phyloP scores from a whole-genome alignment of 2,113 vertebrate genomes.

The Casuarius casuarius region DNA sequence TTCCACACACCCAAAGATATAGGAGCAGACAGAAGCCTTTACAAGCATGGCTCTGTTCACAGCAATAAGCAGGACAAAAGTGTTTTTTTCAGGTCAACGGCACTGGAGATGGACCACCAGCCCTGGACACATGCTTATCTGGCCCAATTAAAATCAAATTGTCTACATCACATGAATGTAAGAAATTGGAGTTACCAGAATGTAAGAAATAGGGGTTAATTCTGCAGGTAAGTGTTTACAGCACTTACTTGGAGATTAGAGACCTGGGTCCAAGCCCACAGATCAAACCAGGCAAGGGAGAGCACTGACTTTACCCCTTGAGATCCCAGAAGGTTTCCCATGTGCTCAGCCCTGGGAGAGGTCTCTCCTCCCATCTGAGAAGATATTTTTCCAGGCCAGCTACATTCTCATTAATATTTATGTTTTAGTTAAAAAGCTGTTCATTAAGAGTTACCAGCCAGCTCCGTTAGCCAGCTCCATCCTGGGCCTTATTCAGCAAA shows the following conservation, averaged over 20 bases:
- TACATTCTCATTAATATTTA: background rate
- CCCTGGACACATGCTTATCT: background rate
- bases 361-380: too few species aligned
- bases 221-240: background rate
- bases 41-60: rapidly evolving
- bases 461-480: background rate
- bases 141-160: background rate
- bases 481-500: background rate
- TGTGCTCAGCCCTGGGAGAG: background rate
- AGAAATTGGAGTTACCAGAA: background rate
- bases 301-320: background rate
- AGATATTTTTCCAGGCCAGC: background rate
- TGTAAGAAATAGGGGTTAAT: background rate
- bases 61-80: background rate
- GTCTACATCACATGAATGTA: background rate
- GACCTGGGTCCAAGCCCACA: background rate
- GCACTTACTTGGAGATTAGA: background rate
- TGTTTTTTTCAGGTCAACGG: background rate
- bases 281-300: background rate
- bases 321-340: background rate
- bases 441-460: background rate
- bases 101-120: background rate
- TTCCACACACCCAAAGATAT: background rate
- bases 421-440: background rate
- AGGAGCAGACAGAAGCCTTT: rapidly evolving